phyloP scores from a whole-genome alignment of 1,140 invertebrate genomes.

The Drosophila novamexicana region DNA sequence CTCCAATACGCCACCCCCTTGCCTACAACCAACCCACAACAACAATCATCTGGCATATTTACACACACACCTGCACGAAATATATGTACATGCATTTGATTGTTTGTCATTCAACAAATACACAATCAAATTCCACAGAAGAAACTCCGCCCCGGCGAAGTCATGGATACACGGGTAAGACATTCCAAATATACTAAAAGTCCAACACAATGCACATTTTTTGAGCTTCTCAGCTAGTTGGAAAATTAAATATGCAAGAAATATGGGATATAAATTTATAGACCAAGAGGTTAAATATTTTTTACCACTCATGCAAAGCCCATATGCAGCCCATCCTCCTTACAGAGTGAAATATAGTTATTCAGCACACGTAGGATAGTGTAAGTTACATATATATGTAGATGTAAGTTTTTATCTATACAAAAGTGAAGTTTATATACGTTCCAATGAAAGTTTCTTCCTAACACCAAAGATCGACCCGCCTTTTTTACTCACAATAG shows the following conservation, averaged over 20 bases:
- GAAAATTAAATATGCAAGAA: neutral
- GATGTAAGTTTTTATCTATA: too few species aligned
- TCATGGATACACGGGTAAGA: constrained; percentile 97
- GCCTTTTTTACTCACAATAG: too few species aligned
- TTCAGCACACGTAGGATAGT: too few species aligned
- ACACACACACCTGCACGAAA: constrained; percentile 60
- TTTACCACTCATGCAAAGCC: too few species aligned
- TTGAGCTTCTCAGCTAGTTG: neutral
- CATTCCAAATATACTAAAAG: constrained; percentile 2
- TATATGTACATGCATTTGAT: constrained; percentile 63
- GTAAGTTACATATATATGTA: too few species aligned
- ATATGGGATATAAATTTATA: too few species aligned
- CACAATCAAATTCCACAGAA: constrained; percentile 82
- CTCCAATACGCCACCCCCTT: constrained; percentile 8
- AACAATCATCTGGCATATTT: constrained; percentile 41
- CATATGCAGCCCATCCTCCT: too few species aligned
- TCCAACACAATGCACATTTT: neutral
- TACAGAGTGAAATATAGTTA: too few species aligned
- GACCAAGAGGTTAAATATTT: too few species aligned
- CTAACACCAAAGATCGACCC: too few species aligned
- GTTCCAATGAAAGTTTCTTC: too few species aligned
- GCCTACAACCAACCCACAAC: constrained; percentile 42
- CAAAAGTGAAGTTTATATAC: too few species aligned
- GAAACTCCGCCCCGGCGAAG: constrained; percentile 96
- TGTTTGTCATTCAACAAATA: constrained; percentile 70